These are phyloP conservation scores for Amia ocellicauda DNA, from an alignment of 2,113 vertebrate genomes.

Conservation along the genomic window DNA sequence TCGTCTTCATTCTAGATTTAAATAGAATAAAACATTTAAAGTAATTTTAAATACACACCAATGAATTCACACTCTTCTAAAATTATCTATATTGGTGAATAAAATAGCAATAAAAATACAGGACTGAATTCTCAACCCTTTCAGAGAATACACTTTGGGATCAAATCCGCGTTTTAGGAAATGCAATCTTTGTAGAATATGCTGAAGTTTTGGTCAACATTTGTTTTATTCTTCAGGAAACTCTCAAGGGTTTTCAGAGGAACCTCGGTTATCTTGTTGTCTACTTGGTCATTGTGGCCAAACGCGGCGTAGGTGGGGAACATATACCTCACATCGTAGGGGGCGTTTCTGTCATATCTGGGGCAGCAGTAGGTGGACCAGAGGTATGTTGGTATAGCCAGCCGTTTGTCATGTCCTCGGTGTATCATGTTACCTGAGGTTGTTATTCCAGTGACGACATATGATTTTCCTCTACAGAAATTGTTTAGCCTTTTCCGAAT, in stretches of 20 bases:
- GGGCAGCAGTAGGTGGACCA: conserved; percentile 67
- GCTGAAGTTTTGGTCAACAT: conserved; percentile 31
- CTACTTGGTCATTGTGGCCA: conserved; percentile 45
- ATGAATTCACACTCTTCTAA: too few species aligned
- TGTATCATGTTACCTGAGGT: conserved; percentile 40
- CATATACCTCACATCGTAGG: conserved; percentile 63
- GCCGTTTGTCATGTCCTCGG: conserved; percentile 39
- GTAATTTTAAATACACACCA: too few species aligned
- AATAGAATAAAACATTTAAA: too few species aligned
- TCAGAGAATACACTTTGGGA: too few species aligned
- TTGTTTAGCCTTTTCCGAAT: conserved; percentile 61
- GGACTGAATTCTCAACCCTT: too few species aligned
- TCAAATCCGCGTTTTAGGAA: conserved; percentile 38
- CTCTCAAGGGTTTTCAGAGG: conserved; percentile 56
- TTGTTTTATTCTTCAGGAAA: conserved; percentile 48
- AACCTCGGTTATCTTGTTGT: conserved; percentile 51
- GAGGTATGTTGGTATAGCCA: conserved; percentile 52
- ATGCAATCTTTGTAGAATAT: conserved; percentile 56
- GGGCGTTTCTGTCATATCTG: conserved; percentile 55
- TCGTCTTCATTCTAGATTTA: too few species aligned
- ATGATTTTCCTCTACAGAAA: conserved; percentile 54
- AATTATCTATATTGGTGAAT: too few species aligned
- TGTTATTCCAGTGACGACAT: conserved; percentile 53
- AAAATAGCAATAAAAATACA: too few species aligned
- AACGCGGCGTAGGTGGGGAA: conserved; percentile 57